Base-by-base conservation (phyloP, 2,113 vertebrate species). In the Lontra canadensis region DNA sequence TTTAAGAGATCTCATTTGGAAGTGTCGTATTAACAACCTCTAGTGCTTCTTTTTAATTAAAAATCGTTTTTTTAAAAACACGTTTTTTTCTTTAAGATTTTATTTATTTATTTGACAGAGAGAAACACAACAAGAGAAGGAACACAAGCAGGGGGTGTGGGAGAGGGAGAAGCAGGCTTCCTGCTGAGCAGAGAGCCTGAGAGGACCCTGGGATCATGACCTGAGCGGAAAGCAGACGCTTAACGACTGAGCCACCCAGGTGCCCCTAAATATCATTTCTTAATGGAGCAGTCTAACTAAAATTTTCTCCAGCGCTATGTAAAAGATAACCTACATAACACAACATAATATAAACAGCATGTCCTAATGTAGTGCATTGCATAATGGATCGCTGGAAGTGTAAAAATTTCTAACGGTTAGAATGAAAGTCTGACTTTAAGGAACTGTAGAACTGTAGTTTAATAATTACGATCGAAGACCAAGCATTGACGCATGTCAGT, bases 401-500 rank as follows among this genome's bases (percentile, higher is more conserved):
- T 55, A 39, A 84, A 49, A 26, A 49, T 17, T 61, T 67, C 52
- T 47, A 81, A 13, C 29, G 69, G 26, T 65, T 34, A 88, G 23
- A 34, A 44, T 55, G 25, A 71, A 78, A 74, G 69, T 83, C 85
- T 76, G 71, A 81, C 13, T 85, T 94, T 69, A 96, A 90, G 61
- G 93, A 95, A 63, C 55, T n/a, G 14, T 36, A n/a, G 31, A 85
- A 47, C n/a, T 47, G 3, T 17, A 90, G 25, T 84, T 84, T 34
- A 29, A 10, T 29, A 14, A 10, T 91, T 65, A 52, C 76, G 39
- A 55, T 88, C 67, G 0, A 90, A 93, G 59, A 57, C 26, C 1
- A 11, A 36, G 20, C 9, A 21, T 6, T 11, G 13, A 26, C 31
- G 34, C 39, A 57, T 26, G 39, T 65, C 84, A 12, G 49, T 61